Conservation (phyloP, 2,888 invertebrate species). For the Meghimatium bilineatum region DNA sequence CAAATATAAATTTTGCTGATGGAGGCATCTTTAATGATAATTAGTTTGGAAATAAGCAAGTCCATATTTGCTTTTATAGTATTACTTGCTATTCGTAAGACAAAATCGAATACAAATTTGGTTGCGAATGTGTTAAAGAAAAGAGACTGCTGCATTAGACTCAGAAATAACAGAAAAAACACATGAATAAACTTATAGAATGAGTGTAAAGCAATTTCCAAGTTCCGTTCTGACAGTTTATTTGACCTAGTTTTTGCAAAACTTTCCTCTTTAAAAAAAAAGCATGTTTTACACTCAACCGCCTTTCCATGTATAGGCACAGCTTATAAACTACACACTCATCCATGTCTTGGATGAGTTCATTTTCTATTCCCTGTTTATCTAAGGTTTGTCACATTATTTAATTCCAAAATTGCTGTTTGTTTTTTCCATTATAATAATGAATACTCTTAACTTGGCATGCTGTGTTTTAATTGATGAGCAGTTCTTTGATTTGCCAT, state of each 20-base stretch:
- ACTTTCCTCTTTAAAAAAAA: not conserved
- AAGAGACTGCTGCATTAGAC: not conserved
- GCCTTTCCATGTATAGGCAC: constrained; percentile 48
- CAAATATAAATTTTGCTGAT: too few species aligned
- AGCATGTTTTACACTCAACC: constrained; percentile 11
- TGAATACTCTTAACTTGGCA: not conserved
- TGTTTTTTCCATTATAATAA: not conserved
- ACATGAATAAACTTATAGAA: not conserved
- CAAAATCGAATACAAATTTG: too few species aligned
- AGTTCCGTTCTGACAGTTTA: constrained; percentile 1
- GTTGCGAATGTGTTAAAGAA: too few species aligned
- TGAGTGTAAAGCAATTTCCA: not conserved
- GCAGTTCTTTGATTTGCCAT: not conserved
- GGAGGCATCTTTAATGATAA: too few species aligned
- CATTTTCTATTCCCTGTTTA: not conserved
- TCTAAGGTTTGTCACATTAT: not conserved
- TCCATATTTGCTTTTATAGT: too few species aligned
- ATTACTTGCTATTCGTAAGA: too few species aligned
- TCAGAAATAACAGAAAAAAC: not conserved
- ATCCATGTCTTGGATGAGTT: constrained; percentile 11
- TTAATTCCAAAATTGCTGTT: not conserved
- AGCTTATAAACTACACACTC: constrained; percentile 15
- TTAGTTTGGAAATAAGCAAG: too few species aligned
- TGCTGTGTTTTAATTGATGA: too few species aligned
- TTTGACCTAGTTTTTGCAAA: constrained; percentile 26